phyloP scores from a whole-genome alignment of 2,797 vertebrate species.

The Lepidocolaptes lacrymiger region DNA sequence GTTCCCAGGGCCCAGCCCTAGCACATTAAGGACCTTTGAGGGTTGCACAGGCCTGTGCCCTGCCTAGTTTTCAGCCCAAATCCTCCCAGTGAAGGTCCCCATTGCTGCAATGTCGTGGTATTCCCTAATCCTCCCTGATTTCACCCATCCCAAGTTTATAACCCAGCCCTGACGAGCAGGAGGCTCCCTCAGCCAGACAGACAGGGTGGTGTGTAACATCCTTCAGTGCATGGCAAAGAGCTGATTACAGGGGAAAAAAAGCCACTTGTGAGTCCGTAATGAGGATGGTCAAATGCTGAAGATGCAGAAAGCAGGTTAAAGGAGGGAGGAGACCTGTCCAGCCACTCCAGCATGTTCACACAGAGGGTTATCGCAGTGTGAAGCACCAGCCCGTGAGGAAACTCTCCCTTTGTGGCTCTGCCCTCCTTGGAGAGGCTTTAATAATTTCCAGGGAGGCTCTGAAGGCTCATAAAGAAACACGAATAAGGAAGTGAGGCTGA shows the following conservation, averaged over 20 bases:
- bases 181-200: not conserved
- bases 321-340: not conserved
- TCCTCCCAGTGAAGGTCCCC: not conserved
- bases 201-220: not conserved
- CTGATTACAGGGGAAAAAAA: not conserved
- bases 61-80: not conserved
- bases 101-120: not conserved
- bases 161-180: not conserved
- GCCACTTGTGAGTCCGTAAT: not conserved
- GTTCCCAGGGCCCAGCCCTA: accelerated
- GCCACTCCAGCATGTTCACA: accelerated
- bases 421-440: not conserved
- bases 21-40: not conserved
- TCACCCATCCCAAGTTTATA: not conserved
- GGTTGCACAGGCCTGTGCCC: not conserved
- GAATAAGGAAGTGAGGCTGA: not conserved
- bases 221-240: not conserved
- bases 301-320: constrained; percentile 1
- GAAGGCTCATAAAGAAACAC: not conserved
- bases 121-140: not conserved
- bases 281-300: not conserved
- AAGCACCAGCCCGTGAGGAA: not conserved
- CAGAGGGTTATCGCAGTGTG: accelerated
- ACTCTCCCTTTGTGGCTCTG: not conserved
- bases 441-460: constrained; percentile 23